Evolutionary conservation across 2,797 vertebrate genomes (phyloP).

Genomic region (Momotus momota): DNA sequence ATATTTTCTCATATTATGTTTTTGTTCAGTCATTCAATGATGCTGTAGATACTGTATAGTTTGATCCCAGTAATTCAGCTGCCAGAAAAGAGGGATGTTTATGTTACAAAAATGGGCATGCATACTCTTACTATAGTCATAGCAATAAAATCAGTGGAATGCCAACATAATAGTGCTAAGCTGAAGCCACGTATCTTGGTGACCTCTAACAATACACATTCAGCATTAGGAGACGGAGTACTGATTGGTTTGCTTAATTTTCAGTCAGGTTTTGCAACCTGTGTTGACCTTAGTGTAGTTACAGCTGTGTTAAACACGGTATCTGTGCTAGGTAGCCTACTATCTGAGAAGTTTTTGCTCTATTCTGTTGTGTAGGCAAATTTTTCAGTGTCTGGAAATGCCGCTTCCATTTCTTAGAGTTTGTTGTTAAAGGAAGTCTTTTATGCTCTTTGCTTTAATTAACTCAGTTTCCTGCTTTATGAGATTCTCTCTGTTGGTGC

Average conservation of each 20-base stretch:
- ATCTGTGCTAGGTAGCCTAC: neutral
- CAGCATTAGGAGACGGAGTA: neutral
- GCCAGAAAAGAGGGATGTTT: neutral
- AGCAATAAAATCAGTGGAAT: neutral
- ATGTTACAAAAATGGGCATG: rapidly evolving
- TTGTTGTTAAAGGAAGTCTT: neutral
- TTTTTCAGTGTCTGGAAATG: neutral
- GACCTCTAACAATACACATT: neutral
- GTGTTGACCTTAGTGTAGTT: neutral
- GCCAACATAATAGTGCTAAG: neutral
- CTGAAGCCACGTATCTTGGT: neutral
- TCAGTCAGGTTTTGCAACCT: neutral
- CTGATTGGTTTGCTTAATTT: neutral
- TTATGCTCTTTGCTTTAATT: neutral
- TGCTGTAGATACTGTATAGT: neutral
- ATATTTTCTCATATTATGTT: no score
- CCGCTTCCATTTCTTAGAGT: neutral
- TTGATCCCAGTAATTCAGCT: neutral
- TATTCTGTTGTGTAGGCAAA: neutral
- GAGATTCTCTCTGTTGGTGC: neutral
- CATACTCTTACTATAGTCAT: neutral
- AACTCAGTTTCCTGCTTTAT: neutral
- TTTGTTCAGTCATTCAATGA: neutral
- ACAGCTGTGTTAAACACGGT: neutral
- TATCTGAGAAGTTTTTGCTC: neutral